A percentile compares a stretch with the other conserved stretches of the same genome.
phyloP scores from a whole-genome alignment of 1,140 invertebrate genomes.

The Charaxes varanes region DNA sequence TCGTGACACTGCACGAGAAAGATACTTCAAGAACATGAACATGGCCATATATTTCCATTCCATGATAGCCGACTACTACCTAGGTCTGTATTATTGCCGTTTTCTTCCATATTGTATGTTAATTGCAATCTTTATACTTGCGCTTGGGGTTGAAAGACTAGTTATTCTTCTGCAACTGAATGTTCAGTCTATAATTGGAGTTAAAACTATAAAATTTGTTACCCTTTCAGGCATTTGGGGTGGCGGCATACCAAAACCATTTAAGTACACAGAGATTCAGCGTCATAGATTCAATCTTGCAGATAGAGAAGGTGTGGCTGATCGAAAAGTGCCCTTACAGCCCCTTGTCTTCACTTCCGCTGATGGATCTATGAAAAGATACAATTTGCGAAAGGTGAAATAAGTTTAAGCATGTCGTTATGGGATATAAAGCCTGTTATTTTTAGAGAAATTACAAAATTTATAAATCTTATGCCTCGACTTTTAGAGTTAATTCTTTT shows the following conservation, averaged over 20 bases:
- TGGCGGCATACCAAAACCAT: slow-evolving; percentile 94
- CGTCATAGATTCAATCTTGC: slow-evolving; percentile 90
- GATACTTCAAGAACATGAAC: slow-evolving; percentile 98
- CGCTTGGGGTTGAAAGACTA: no score
- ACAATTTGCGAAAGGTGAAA: slow-evolving; percentile 91
- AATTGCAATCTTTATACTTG: background rate
- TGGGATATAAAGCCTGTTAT: no score
- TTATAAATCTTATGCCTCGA: no score
- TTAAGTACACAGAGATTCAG: slow-evolving; percentile 98
- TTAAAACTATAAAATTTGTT: background rate
- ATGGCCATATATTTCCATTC: slow-evolving; percentile 97
- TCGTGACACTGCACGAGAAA: slow-evolving; percentile 91
- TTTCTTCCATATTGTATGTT: background rate
- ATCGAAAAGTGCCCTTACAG: slow-evolving; percentile 96
- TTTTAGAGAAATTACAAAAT: no score
- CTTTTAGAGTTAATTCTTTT: no score
- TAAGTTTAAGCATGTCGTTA: no score
- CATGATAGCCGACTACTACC: slow-evolving; percentile 97
- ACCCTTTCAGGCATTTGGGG: slow-evolving; percentile 86
- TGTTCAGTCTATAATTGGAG: background rate
- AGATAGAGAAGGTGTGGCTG: slow-evolving; percentile 94
- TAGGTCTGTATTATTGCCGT: slow-evolving; percentile 73
- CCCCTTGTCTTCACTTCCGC: slow-evolving; percentile 92
- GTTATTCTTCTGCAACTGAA: no score
- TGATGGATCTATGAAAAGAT: slow-evolving; percentile 89